Evolutionary conservation across 2,888 invertebrate genomes (phyloP).

Genomic region (Drosophila emarginata): DNA sequence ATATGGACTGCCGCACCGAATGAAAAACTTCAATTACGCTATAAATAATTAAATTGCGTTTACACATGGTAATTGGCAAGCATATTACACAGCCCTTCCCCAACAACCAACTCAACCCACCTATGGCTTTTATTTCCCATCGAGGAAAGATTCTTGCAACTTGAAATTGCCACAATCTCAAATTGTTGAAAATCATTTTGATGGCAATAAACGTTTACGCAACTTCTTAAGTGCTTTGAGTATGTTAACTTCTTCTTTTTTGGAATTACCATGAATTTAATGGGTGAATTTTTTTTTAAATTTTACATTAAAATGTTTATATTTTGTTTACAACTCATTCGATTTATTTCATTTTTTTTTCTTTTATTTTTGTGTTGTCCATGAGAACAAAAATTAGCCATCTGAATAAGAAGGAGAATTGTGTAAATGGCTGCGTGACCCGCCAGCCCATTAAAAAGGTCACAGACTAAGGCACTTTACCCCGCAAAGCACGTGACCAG

Average conservation of each 20-base stretch:
- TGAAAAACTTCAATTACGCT: constrained; percentile 50
- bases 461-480: constrained; percentile 60
- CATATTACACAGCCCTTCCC: constrained; percentile 15
- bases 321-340: not conserved
- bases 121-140: not conserved
- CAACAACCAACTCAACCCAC: not conserved
- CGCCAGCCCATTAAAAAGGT: constrained; percentile 71
- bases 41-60: constrained; percentile 65
- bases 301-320: not conserved
- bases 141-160: constrained; percentile 10
- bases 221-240: not conserved
- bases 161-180: not conserved
- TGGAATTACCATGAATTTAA: not conserved
- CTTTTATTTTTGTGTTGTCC: not conserved
- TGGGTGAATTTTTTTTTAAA: not conserved
- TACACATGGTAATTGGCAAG: constrained; percentile 53
- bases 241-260: not conserved
- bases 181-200: not conserved
- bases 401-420: constrained; percentile 37
- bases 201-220: constrained; percentile 3
- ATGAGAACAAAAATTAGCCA: constrained; percentile 58
- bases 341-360: constrained; percentile 21
- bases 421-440: constrained; percentile 66
- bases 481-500: constrained; percentile 61
- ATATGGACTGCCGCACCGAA: constrained; percentile 10